Evolutionary conservation across 2,113 vertebrate genomes (phyloP), one percentile per base, ranked within the genome.

Genomic region (Paracyprichromis sp.): DNA sequence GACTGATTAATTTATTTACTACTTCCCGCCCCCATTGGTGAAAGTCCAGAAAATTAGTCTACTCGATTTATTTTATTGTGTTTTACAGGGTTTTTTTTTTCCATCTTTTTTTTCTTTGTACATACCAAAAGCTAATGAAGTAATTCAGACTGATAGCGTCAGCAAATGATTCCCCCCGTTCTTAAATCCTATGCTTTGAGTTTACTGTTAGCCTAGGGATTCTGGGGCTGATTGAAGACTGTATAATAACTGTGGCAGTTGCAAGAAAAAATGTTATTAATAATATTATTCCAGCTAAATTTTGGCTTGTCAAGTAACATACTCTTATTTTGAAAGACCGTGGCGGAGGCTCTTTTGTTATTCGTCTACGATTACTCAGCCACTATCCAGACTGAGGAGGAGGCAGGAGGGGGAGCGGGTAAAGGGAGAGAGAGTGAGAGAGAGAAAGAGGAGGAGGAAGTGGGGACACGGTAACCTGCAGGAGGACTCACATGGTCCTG

Each of bases 401-500:
- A 34, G 38, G 59, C 16, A 11, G 66, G 40, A 21, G 38, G 63
- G 45, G 56, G 63, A 29, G 81, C 9, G 69, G 43, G 54, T 21
- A 88, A 80, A 47, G 69, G 21, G 85, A 31, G 52, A 50, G 78
- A 19, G 66, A 69, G 63, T 14, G 11, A 9, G 66, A 43, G 66
- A 71, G 36, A 43, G 38, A 24, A 24, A 71, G 66, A 71, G 56
- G 73, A 69, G 73, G 79, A 66, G 50, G 80, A 13, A 78, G 66
- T 73, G 85, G 90, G 90, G 86, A 91, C 56, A 12, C 59, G 29
- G 88, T 43, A 94, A 92, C 90, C 92, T 94, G 95, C 92, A 80
- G 82, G 82, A 91, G 90, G 86, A 87, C 92, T 93, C 92, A 91
- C 92, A 91, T 92, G 93, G 94, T 94, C 92, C 93, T 91, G 86